Evolutionary conservation across 1,140 invertebrate genomes (phyloP), one percentile per base, ranked within the genome.

Genomic region (Lineus longissimus): DNA sequence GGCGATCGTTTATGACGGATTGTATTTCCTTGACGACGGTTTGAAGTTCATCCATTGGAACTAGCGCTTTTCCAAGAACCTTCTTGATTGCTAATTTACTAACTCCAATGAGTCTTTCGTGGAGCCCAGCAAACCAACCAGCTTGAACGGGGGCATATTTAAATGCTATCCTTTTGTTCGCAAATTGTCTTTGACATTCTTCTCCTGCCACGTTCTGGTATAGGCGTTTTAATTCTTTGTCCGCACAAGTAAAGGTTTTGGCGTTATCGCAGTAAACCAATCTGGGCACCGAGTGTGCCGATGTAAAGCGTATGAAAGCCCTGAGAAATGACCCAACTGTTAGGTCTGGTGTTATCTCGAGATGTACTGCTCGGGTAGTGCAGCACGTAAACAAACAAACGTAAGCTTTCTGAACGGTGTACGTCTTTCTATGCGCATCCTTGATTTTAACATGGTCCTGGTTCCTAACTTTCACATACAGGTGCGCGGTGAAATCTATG

Each of bases 111-210:
- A 51, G 4, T 9, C 47, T 19, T n/a, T 51, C 47, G 25, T 51
- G n/a, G n/a, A 51, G 6, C 19, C 47, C 47, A 9, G 6, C 47
- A n/a, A 51, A 51, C 47, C 47, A 51, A n/a, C 47, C n/a, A 4
- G 47, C 47, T n/a, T 51, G 47, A n/a, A 51, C 47, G n/a, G 47
- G 47, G 4, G n/a, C n/a, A 27, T 51, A 51, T 27, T 27, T 51
- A n/a, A 51, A 51, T 9, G 4, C n/a, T 4, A 51, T 51, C 6
- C 47, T 9, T 9, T 51, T 51, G 4, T n/a, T 27, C 6, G 47
- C 47, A 23, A 51, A n/a, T 6, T 51, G 47, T 7, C 25, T n/a
- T 27, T 51, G 47, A 51, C 6, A 51, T 4, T 6, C 9, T 4
- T 51, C 47, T 4, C 25, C n/a, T 7, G 4, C 9, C 4, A 27